Evolutionary conservation across 2,888 invertebrate species (phyloP).

Genomic region (Cotesia congregata): DNA sequence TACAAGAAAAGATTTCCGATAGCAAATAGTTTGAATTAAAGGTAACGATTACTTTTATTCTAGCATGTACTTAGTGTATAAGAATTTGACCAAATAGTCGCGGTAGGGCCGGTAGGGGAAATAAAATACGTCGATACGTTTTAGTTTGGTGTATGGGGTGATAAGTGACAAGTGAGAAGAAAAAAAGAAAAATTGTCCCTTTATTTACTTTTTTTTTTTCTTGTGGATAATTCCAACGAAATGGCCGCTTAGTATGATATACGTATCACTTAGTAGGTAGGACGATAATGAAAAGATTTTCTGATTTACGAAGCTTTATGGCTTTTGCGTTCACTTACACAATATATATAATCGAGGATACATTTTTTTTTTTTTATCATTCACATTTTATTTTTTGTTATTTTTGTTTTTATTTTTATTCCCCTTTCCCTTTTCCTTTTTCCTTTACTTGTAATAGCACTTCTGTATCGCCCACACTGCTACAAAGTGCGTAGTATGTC

Average conservation of each 20-base stretch:
- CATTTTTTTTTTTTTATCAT: constrained; percentile 21
- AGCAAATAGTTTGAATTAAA: constrained; percentile 12
- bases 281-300: constrained; percentile 70
- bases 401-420: constrained; percentile 35
- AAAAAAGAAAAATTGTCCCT: constrained; percentile 19
- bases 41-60: constrained; percentile 20
- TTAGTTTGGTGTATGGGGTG: neutral
- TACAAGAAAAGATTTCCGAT: constrained; percentile 23
- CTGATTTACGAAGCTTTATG: constrained; percentile 60
- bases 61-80: constrained; percentile 28
- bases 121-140: constrained; percentile 31
- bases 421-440: constrained; percentile 30
- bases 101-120: constrained; percentile 30
- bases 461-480: constrained; percentile 11
- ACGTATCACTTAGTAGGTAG: constrained; percentile 67
- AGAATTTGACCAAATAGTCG: constrained; percentile 40
- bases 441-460: constrained; percentile 15
- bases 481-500: neutral
- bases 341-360: constrained; percentile 21
- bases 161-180: neutral
- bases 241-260: constrained; percentile 68
- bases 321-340: constrained; percentile 62
- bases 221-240: constrained; percentile 61
- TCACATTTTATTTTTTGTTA: constrained; percentile 26
- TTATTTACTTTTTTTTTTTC: constrained; percentile 39